Conservation (phyloP, 2,113 vertebrate genomes). For the Sardina pilchardus region DNA sequence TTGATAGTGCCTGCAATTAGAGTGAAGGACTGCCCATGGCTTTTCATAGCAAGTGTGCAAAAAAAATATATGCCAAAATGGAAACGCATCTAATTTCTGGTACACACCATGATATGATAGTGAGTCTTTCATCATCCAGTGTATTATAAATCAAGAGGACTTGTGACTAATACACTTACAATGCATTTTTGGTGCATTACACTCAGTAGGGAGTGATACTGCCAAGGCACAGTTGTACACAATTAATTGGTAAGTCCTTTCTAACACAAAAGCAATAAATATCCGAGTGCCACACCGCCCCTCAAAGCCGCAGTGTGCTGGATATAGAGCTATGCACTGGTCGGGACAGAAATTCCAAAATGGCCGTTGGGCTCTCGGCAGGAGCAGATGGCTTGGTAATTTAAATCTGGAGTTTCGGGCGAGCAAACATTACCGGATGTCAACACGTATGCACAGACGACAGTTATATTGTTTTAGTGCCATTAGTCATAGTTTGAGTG, state of each 20-base stretch:
- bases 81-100: conserved; percentile 1
- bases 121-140: background rate
- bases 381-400: conserved; percentile 64
- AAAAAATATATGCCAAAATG: background rate
- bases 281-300: background rate
- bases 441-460: conserved; percentile 41
- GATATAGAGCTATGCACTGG: conserved; percentile 20
- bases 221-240: conserved; percentile 19
- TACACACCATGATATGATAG: conserved; percentile 7
- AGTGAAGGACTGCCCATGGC: background rate
- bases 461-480: background rate
- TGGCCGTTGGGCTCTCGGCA: conserved; percentile 51
- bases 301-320: conserved; percentile 3
- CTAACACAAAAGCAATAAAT: conserved; percentile 12
- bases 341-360: conserved; percentile 45
- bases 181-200: conserved; percentile 5
- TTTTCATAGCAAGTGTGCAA: conserved; percentile 6
- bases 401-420: conserved; percentile 57
- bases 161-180: conserved; percentile 18
- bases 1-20: conserved; percentile 11
- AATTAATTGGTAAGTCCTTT: conserved; percentile 4
- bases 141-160: conserved; percentile 2
- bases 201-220: background rate
- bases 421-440: conserved; percentile 55
- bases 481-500: background rate